Conservation (phyloP, 2,888 invertebrate species). For the Allophyes oxyacanthae region DNA sequence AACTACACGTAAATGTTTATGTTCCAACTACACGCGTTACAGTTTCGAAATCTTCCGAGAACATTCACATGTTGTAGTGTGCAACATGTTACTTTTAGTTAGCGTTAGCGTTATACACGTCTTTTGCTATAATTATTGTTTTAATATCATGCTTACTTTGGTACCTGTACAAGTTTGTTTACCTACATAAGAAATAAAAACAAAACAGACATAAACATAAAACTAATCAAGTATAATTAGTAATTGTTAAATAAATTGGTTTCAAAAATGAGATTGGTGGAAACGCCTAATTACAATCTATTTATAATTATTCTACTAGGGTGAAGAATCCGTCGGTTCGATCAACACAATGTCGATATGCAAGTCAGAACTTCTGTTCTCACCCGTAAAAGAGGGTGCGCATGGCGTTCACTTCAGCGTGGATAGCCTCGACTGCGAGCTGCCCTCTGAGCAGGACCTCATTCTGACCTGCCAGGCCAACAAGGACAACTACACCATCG, state of each 20-base stretch:
- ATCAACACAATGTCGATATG: conserved; percentile 96
- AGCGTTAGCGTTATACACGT: conserved; percentile 35
- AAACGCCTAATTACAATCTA: not conserved
- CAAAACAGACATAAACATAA: not conserved
- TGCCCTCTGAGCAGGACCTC: conserved; percentile 94
- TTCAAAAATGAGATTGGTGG: too few relatives aligned
- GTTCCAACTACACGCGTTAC: conserved; percentile 75
- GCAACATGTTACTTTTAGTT: conserved; percentile 54
- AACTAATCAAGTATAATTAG: too few relatives aligned
- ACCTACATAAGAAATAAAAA: not conserved
- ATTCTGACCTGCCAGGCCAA: conserved; percentile 97
- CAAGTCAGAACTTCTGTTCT: conserved; percentile 97
- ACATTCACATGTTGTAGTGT: conserved; percentile 63
- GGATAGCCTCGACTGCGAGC: conserved; percentile 96
- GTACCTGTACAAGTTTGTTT: conserved; percentile 3
- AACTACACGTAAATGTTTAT: conserved; percentile 83
- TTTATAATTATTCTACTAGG: conserved; percentile 75
- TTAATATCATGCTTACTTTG: conserved; percentile 16
- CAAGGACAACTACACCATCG: conserved; percentile 98
- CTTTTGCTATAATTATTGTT: conserved; percentile 18
- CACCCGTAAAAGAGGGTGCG: conserved; percentile 95
- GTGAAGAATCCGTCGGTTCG: conserved; percentile 93
- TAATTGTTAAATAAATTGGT: too few relatives aligned
- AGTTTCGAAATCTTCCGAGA: conserved; percentile 81
- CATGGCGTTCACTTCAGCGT: conserved; percentile 95